Evolutionary conservation across 1,140 invertebrate species (phyloP), one percentile per base, ranked within the genome.

Genomic region (Drosophila fuyamai): DNA sequence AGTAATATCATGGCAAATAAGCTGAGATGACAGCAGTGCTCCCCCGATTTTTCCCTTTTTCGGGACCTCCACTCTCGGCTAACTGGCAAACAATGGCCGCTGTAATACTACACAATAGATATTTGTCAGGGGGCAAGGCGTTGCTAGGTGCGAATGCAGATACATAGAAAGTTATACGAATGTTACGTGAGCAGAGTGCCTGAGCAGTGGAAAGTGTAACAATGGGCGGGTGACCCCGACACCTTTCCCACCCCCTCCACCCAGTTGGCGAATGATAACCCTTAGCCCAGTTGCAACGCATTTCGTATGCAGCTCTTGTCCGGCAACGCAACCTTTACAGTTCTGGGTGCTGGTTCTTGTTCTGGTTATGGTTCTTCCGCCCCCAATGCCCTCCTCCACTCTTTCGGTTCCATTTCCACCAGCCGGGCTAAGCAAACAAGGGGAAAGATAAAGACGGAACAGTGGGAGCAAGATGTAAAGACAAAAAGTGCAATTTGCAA

Each of bases 301-400:
- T 84, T 84, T 85, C 46, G 81, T 85, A 84, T 84, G 81, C 81
- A 85, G 66, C 74, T 41, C 78, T 85, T 85, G 81, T 84, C 63
- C 77, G 60, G 67, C 61, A 46, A 61, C 73, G 77, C 62, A 53
- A 66, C 81, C 67, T 84, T 84, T 70, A 67, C 50, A 50, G 16
- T 62, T 68, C 36, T 9, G 10, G 14, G 35, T 48, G n/a, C 57
- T n/a, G 53, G 16, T 61, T 23, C 44, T 51, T 23, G 63, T 46
- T 43, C 12, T 35, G 32, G 46, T 46, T 43, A 8, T 35, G 32
- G 46, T n/a, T 16, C 48, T 59, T 59, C 53, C 36, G 18, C 53
- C 35, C 14, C 10, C 32, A 16, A 16, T 35, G 5, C 46, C 3
- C 12, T 7, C 12, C 50, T 36, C 2, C 8, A 9, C 6, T 32